phyloP scores from a whole-genome alignment of 2,797 vertebrate genomes.

The Crax fasciolata region DNA sequence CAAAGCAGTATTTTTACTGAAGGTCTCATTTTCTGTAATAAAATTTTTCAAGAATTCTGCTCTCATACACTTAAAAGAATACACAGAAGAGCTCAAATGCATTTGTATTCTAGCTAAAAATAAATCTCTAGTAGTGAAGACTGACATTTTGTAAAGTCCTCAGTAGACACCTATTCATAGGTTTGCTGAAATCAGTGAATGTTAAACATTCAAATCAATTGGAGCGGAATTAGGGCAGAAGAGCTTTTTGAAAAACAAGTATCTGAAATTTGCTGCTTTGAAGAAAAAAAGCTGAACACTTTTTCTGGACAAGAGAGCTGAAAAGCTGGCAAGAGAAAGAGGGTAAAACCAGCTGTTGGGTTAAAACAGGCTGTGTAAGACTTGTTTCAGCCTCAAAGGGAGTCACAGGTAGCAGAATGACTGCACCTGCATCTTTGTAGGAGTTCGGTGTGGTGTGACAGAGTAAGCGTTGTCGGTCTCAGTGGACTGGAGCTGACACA shows the following conservation, averaged over 20 bases:
- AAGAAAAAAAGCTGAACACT: not conserved
- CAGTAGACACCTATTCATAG: not conserved
- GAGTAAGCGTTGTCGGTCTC: not conserved
- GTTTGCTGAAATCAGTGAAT: not conserved
- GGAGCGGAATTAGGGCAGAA: not conserved
- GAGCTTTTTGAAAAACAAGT: not conserved
- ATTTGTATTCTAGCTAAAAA: not conserved
- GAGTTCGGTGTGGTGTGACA: fast-evolving
- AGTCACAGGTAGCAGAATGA: not conserved
- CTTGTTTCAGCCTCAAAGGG: not conserved
- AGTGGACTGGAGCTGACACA: not conserved
- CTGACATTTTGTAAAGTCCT: not conserved
- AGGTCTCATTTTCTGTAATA: not conserved
- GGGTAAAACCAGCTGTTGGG: not conserved
- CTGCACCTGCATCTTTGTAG: not conserved
- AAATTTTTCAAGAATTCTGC: not conserved
- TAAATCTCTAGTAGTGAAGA: not conserved
- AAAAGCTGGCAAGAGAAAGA: not conserved
- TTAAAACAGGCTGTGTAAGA: not conserved
- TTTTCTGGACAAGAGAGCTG: not conserved
- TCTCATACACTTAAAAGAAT: not conserved
- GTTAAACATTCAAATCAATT: not conserved
- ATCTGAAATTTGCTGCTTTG: not conserved
- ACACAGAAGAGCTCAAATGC: not conserved
- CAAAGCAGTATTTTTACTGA: slow-evolving; percentile 21